phyloP scores from a whole-genome alignment of 2,797 vertebrate genomes.

The Erpetoichthys calabaricus region DNA sequence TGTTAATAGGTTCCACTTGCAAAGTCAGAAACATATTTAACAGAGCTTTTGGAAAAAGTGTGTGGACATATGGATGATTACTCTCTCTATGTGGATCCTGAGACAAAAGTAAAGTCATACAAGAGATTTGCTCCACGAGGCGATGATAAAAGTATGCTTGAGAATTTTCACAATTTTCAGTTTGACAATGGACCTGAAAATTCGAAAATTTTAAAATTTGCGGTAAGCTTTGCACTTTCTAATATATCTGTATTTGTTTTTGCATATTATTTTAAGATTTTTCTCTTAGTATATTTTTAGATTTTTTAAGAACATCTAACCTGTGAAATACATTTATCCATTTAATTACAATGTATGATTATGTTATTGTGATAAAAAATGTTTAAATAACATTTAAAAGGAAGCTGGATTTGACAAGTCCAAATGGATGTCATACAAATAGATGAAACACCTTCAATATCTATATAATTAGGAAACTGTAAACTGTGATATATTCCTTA shows the following conservation, averaged over 20 bases:
- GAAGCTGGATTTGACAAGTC: too few relatives aligned
- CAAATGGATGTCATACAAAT: too few relatives aligned
- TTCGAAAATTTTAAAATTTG: slow-evolving; percentile 56
- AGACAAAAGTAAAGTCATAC: slow-evolving; percentile 40
- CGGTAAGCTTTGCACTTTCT: slow-evolving; percentile 38
- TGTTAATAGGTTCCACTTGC: slow-evolving; percentile 44
- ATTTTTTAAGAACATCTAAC: not conserved
- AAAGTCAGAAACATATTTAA: slow-evolving; percentile 57
- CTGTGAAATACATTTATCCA: too few relatives aligned
- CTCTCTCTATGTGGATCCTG: slow-evolving; percentile 47
- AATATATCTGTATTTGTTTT: slow-evolving; percentile 2
- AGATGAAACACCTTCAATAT: too few relatives aligned
- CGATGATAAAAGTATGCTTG: slow-evolving; percentile 28
- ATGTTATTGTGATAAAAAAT: too few relatives aligned
- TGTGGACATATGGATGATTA: slow-evolving; percentile 63
- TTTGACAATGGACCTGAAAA: slow-evolving; percentile 50
- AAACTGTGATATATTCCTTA: too few relatives aligned
- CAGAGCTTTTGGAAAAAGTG: slow-evolving; percentile 53
- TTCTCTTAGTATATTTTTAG: not conserved
- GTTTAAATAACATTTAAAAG: too few relatives aligned
- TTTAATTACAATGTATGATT: too few relatives aligned
- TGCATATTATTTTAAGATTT: not conserved
- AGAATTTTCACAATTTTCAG: slow-evolving; percentile 52
- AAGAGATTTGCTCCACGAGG: slow-evolving; percentile 55
- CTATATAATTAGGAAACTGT: too few relatives aligned